Percentiles rank a stretch among this genome's conserved stretches.
These are phyloP conservation scores for Cariama cristata DNA, from an alignment of 2,113 vertebrate species.

Conservation along the genomic window DNA sequence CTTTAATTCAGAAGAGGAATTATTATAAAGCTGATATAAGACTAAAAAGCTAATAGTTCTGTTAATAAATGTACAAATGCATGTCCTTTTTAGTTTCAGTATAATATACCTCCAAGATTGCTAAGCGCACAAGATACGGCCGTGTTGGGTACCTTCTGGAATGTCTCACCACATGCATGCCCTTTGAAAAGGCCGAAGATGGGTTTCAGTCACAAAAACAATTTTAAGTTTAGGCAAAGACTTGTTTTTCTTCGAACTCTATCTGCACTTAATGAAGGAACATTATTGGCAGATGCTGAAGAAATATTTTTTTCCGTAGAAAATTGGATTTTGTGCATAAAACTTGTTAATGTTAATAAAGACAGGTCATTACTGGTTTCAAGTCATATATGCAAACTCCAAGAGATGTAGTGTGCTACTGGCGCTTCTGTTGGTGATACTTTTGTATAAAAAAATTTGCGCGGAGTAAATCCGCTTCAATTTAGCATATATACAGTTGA, in stretches of 20 bases:
- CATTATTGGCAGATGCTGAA: slow-evolving; percentile 48
- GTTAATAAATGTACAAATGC: neutral
- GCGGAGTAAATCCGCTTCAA: slow-evolving; percentile 64
- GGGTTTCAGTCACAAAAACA: neutral
- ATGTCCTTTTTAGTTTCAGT: neutral
- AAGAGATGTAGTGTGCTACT: slow-evolving; percentile 11
- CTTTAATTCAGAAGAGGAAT: neutral
- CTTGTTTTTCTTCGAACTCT: neutral
- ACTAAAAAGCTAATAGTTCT: neutral
- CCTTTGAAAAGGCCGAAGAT: neutral
- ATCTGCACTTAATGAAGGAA: slow-evolving; percentile 2
- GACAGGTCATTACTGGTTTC: slow-evolving; percentile 59
- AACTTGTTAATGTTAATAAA: slow-evolving; percentile 73
- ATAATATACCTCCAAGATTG: neutral
- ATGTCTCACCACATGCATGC: rapidly evolving
- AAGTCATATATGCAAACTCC: slow-evolving; percentile 41
- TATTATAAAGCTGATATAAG: neutral
- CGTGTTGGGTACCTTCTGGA: neutral
- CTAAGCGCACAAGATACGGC: neutral
- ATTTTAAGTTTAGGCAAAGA: neutral
- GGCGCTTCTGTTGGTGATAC: neutral
- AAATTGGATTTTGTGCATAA: slow-evolving; percentile 76
- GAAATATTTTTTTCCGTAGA: slow-evolving; percentile 48
- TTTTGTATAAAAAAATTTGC: neutral
- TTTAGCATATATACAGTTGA: neutral